Evolutionary conservation across 2,113 vertebrate species (phyloP), one percentile per base, ranked within the genome.

Genomic region (Oxygymnocypris stewartii): DNA sequence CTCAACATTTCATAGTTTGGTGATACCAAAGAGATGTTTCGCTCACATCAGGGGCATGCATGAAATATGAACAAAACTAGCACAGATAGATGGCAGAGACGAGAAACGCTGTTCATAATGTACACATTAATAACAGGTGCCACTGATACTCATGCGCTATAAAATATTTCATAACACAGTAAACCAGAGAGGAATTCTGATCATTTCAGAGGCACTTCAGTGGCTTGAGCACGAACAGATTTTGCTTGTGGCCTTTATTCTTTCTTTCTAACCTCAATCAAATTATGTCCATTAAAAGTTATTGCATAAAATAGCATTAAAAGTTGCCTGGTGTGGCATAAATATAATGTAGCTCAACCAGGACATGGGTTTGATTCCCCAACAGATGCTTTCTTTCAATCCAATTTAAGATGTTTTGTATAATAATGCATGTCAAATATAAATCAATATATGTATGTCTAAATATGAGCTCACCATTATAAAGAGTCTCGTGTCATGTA

Each of bases 101-200:
- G 25, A 77, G 44, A 54, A 78, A 79, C 10, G 2, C 31, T 14
- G 16, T 79, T 59, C 59, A 79, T 61, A n/a, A 79, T 79, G 59
- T 10, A 79, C 11, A 40, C 20, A 61, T 79, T 31, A 79, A 80
- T 59, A 80, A 35, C 14, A 79, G 3, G 23, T 42, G 54, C 47
- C 28, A 18, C 18, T 78, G 47, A 78, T 23, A 79, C 49, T 79
- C 6, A 4, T 25, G 6, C 25, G 28, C 47, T 51, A 12, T 23
- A 61, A 61, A 61, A 61, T 23, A 11, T n/a, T 61, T n/a, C 3
- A 23, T 10, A 61, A 23, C n/a, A 23, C 7, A 61, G 23, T 61
- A n/a, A 1, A 61, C 57, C 18, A 23, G 8, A n/a, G 20, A 61
- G 57, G n/a, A n/a, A n/a, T n/a, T 61, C 9, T 61, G 23, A 61